A percentile compares a stretch with the other conserved stretches of the same genome.
phyloP scores from a whole-genome alignment of 2,888 invertebrate species.

The Atrina japonica region DNA sequence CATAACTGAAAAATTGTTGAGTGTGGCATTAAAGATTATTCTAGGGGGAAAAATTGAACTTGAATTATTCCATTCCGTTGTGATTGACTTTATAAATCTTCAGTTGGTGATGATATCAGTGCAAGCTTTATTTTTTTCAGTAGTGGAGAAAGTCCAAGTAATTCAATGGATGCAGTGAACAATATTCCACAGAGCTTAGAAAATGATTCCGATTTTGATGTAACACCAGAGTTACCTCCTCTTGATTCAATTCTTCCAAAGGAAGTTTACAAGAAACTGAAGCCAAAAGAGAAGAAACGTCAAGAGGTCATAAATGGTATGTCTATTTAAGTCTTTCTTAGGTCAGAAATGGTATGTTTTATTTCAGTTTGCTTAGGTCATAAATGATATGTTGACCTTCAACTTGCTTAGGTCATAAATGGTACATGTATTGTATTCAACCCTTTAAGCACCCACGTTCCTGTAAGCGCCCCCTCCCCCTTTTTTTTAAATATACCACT shows the following conservation, averaged over 20 bases:
- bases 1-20: too few relatives aligned
- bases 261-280: slow-evolving; percentile 87
- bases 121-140: slow-evolving; percentile 73
- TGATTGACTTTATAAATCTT: not conserved
- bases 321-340: slow-evolving; percentile 49
- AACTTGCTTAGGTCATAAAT: too few relatives aligned
- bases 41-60: too few relatives aligned
- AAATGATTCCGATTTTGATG: slow-evolving; percentile 79
- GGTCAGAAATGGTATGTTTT: too few relatives aligned
- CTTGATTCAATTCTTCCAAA: slow-evolving; percentile 90
- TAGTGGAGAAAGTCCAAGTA: slow-evolving; percentile 88
- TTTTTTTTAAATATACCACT: too few relatives aligned
- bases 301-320: slow-evolving; percentile 95
- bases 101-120: not conserved
- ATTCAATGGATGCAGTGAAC: slow-evolving; percentile 83
- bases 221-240: slow-evolving; percentile 88
- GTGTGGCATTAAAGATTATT: too few relatives aligned
- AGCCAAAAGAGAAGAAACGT: slow-evolving; percentile 91
- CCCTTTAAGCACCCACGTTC: too few relatives aligned
- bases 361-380: too few relatives aligned
- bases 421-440: too few relatives aligned
- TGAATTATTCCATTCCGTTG: too few relatives aligned
- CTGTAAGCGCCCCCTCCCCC: too few relatives aligned
- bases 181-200: slow-evolving; percentile 51
- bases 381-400: slow-evolving; percentile 1